Evolutionary conservation across 2,113 vertebrate genomes (phyloP).

Genomic region (Cranoglanis bouderius): DNA sequence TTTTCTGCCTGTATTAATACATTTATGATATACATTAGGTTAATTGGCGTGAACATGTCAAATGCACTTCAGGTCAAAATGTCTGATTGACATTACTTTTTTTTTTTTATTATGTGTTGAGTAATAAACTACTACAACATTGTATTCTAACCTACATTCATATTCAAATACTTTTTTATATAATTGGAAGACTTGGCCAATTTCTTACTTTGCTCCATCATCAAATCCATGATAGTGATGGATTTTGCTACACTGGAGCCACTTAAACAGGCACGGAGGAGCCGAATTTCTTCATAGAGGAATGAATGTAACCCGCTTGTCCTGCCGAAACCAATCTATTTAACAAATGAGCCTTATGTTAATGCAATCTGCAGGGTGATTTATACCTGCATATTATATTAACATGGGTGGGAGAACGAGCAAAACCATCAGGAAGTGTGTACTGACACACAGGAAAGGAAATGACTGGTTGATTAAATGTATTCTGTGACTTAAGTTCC

Average conservation of each 20-base stretch:
- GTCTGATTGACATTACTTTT: not conserved
- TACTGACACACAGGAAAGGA: not conserved
- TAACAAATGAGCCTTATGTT: slow-evolving; percentile 48
- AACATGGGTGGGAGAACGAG: slow-evolving; percentile 5
- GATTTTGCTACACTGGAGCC: slow-evolving; percentile 14
- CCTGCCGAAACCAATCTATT: slow-evolving; percentile 38
- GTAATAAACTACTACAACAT: not conserved
- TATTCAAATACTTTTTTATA: not conserved
- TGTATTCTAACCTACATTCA: not conserved
- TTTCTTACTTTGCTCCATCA: not conserved
- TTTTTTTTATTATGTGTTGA: not conserved
- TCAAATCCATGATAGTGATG: slow-evolving; percentile 5
- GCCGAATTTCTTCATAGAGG: not conserved
- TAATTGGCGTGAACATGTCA: not conserved
- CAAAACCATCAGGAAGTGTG: not conserved
- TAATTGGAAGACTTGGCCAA: not conserved
- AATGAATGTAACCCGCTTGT: not conserved
- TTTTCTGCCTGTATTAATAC: not conserved
- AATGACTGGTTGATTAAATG: not conserved
- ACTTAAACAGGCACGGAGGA: not conserved
- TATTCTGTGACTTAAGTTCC: not conserved
- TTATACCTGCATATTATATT: slow-evolving; percentile 33
- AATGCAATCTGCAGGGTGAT: slow-evolving; percentile 39
- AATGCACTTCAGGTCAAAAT: not conserved
- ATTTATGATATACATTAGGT: not conserved